Evolutionary conservation across 2,888 invertebrate genomes (phyloP), one percentile per base, ranked within the genome.

Genomic region (Lapara coniferarum): DNA sequence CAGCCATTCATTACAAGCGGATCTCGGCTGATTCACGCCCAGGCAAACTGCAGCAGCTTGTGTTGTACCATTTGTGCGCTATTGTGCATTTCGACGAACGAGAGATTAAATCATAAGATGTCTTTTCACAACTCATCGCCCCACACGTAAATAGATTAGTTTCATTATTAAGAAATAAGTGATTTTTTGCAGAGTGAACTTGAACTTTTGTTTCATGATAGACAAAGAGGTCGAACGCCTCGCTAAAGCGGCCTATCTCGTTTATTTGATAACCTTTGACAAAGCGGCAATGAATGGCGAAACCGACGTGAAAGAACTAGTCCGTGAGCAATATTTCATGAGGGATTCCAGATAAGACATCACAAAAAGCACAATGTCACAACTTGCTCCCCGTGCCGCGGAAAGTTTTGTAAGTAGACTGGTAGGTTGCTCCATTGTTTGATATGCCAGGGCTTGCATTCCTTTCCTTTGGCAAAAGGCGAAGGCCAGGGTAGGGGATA

Each of bases 381-480:
- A 90, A 89, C 85, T 81, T 81, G 84, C 81, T 81, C 81, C 78
- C 77, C 76, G 81, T 80, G 78, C 76, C 81, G 81, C 84, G 85
- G 86, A 87, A 88, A 87, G 88, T 90, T 86, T 89, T 90, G 91
- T 83, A 89, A 90, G 86, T 84, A 81, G 80, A 82, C 80, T 81
- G 78, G 79, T 81, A 77, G 81, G 82, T 86, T 83, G 79, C 79
- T 80, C 81, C 85, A 88, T 86, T 87, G 88, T 89, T 82, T 84
- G 82, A 82, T 84, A 84, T 81, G 85, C 81, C 85, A 80, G 79
- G 81, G 84, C 79, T 84, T 85, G 81, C 81, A 81, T 85, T 85
- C 86, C 85, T 87, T 87, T 88, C 87, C 81, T 85, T 86, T 84
- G 79, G 76, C 77, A 78, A 92, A 91, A 92, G 89, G 91, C 90